Evolutionary conservation across 2,113 vertebrate genomes (phyloP).

Genomic region (Panthera tigris): DNA sequence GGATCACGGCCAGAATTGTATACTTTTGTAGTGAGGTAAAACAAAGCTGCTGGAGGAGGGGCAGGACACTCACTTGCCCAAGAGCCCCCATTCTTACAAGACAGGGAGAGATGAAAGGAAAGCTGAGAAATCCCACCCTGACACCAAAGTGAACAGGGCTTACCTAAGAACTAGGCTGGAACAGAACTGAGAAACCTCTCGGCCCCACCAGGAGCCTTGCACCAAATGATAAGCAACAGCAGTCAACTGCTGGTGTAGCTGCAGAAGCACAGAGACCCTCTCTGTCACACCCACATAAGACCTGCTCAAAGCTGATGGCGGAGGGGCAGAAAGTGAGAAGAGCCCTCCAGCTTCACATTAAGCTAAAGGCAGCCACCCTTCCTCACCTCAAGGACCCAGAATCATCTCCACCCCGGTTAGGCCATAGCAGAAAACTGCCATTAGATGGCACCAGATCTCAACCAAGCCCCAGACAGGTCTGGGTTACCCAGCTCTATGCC

Average conservation of each 20-base stretch:
- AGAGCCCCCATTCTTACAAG: not conserved
- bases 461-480: not conserved
- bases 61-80: not conserved
- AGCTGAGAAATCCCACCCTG: not conserved
- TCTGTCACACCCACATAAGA: accelerated
- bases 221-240: not conserved
- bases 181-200: not conserved
- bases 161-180: not conserved
- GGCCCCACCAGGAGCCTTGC: not conserved
- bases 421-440: not conserved
- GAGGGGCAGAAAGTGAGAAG: not conserved
- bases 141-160: not conserved
- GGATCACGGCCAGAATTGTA: not conserved
- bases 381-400: not conserved
- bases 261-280: not conserved
- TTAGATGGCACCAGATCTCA: constrained; percentile 59
- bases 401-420: not conserved
- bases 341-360: not conserved
- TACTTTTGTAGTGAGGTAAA: not conserved
- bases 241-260: not conserved
- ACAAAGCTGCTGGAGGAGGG: not conserved
- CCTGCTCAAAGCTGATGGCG: not conserved
- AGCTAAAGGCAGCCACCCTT: not conserved
- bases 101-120: not conserved
- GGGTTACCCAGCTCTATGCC: not conserved